These are phyloP conservation scores for Neopipo cinnamomea DNA, from an alignment of 2,113 vertebrate species.

Conservation along the genomic window DNA sequence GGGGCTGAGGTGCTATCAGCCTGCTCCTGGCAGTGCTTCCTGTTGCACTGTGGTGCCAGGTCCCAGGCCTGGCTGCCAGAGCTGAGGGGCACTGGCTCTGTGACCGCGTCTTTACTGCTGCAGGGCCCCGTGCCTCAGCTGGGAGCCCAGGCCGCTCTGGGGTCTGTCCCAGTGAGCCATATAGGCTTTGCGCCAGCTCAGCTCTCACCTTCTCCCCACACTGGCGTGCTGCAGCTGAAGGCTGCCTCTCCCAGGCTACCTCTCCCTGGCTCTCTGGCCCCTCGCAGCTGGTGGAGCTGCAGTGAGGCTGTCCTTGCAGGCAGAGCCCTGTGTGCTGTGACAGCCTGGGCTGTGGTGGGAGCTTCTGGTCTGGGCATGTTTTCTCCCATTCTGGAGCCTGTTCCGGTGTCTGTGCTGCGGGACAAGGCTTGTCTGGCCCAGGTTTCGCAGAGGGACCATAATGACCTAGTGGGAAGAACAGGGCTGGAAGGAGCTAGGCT, in stretches of 20 bases:
- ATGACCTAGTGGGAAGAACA: rapidly evolving
- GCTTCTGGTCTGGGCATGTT: neutral
- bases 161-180: neutral
- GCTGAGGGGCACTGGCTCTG: neutral
- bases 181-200: neutral
- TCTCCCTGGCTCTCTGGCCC: rapidly evolving
- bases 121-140: rapidly evolving
- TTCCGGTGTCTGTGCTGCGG: rapidly evolving
- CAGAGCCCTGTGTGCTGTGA: neutral
- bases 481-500: neutral
- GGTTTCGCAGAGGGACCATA: rapidly evolving
- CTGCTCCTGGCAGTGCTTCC: neutral
- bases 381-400: neutral
- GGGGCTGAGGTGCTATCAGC: neutral
- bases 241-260: neutral
- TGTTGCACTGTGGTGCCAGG: rapidly evolving
- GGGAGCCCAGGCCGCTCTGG: neutral
- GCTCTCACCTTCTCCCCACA: neutral
- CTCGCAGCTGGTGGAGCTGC: neutral
- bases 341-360: neutral
- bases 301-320: neutral
- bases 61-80: neutral
- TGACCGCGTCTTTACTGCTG: rapidly evolving
- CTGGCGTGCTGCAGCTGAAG: rapidly evolving
- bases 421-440: neutral